A percentile compares a stretch with the other conserved stretches of the same genome.
Evolutionary conservation across 2,888 invertebrate genomes (phyloP).

Genomic region (Papilio gigon): DNA sequence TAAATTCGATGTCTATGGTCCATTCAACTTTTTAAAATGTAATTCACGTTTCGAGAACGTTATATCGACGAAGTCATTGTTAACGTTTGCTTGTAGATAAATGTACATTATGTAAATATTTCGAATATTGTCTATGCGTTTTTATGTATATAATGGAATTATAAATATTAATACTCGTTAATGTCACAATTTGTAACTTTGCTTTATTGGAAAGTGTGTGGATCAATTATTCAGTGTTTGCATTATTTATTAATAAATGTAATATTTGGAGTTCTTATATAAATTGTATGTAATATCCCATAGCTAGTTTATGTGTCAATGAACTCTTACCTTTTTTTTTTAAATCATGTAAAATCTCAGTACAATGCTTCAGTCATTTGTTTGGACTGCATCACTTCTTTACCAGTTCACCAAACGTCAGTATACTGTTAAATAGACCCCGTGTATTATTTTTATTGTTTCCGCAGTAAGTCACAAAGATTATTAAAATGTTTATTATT

Average conservation of each 20-base stretch:
- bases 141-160: constrained; percentile 34
- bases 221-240: constrained; percentile 28
- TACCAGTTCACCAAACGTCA: no score
- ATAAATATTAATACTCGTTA: constrained; percentile 1
- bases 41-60: constrained; percentile 36
- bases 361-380: not conserved
- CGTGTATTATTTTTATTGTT: no score
- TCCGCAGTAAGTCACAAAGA: no score
- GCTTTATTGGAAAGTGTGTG: constrained; percentile 28
- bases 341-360: not conserved
- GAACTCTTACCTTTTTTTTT: not conserved
- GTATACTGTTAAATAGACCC: no score
- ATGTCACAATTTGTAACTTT: constrained; percentile 32
- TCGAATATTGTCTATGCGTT: constrained; percentile 7
- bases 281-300: not conserved
- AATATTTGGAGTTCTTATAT: not conserved
- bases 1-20: constrained; percentile 33
- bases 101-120: constrained; percentile 78
- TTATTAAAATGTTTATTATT: no score
- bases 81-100: constrained; percentile 72
- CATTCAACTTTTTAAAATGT: constrained; percentile 31
- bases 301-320: not conserved
- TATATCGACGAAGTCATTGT: constrained; percentile 60
- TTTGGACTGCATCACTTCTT: not conserved
- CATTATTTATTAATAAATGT: constrained; percentile 16